These are phyloP conservation scores for Netelia virgata DNA, from an alignment of 2,888 invertebrate genomes.

Conservation along the genomic window DNA sequence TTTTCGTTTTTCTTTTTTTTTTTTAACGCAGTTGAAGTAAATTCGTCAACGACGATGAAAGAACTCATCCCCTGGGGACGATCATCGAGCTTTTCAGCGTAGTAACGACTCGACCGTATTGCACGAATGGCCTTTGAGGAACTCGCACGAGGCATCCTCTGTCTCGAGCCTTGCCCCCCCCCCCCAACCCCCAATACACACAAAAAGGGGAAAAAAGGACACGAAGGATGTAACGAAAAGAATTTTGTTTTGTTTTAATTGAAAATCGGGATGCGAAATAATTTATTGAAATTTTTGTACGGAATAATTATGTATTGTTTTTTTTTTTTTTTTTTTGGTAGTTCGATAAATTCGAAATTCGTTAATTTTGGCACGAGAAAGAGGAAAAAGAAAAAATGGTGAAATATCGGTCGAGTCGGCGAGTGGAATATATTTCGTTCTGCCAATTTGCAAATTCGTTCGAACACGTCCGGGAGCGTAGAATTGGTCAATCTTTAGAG, in stretches of 20 bases:
- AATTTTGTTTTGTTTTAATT: too few species aligned
- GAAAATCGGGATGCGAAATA: too few species aligned
- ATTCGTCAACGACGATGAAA: slow-evolving; percentile 35
- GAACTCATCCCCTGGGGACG: slow-evolving; percentile 20
- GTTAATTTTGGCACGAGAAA: too few species aligned
- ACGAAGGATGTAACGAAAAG: too few species aligned
- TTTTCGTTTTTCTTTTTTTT: slow-evolving; percentile 7
- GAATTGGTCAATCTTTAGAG: background rate
- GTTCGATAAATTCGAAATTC: too few species aligned
- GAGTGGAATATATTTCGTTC: background rate
- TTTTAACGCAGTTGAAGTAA: slow-evolving; percentile 25
- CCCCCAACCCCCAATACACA: background rate
- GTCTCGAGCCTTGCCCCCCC: background rate
- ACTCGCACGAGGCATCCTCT: background rate
- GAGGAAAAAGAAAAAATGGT: too few species aligned
- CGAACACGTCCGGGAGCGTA: background rate
- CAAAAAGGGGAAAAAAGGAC: too few species aligned
- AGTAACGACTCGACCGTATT: slow-evolving; percentile 14
- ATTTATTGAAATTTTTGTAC: too few species aligned
- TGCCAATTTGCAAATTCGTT: background rate
- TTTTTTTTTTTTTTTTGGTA: too few species aligned
- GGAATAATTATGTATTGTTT: too few species aligned
- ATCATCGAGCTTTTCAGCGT: slow-evolving; percentile 19
- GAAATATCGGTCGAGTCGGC: too few species aligned
- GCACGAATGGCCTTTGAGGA: background rate